Percentiles rank a stretch among this genome's conserved stretches.
Evolutionary conservation across 2,113 vertebrate genomes (phyloP).

Genomic region (Erythrocercus mccallii): DNA sequence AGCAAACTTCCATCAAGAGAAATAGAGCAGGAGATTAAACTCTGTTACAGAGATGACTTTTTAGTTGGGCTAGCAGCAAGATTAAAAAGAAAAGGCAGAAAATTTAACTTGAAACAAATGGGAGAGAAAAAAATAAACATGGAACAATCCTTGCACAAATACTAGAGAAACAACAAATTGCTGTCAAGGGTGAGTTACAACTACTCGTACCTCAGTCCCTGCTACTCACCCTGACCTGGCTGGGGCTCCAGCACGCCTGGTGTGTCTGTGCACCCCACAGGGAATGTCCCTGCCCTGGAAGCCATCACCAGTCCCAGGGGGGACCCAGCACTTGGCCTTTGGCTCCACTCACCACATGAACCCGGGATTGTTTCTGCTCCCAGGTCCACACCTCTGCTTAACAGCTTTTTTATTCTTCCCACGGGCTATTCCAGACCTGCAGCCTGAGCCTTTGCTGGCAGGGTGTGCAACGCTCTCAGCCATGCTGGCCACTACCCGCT

Average conservation of each 20-base stretch:
- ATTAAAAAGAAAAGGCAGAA: background rate
- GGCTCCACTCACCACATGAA: background rate
- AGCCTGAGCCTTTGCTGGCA: background rate
- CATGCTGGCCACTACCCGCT: conserved; percentile 7
- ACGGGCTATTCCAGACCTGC: background rate
- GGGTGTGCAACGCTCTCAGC: background rate
- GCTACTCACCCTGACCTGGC: background rate
- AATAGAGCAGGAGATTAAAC: background rate
- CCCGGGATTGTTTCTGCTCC: background rate
- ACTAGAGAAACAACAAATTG: background rate
- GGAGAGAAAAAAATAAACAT: background rate
- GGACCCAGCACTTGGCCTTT: background rate
- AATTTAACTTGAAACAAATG: background rate
- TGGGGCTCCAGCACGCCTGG: background rate
- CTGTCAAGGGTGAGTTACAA: background rate
- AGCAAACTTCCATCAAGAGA: background rate
- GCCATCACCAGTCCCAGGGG: background rate
- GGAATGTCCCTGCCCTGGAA: background rate
- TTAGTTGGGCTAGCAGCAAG: background rate
- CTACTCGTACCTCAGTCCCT: background rate
- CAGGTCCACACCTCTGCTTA: conserved; percentile 46
- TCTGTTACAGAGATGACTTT: background rate
- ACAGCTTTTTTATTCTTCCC: conserved; percentile 42
- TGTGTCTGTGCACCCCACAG: background rate
- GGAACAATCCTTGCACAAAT: background rate